These are phyloP conservation scores for Mystacornis crossleyi DNA, from an alignment of 2,113 vertebrate species.

Conservation along the genomic window DNA sequence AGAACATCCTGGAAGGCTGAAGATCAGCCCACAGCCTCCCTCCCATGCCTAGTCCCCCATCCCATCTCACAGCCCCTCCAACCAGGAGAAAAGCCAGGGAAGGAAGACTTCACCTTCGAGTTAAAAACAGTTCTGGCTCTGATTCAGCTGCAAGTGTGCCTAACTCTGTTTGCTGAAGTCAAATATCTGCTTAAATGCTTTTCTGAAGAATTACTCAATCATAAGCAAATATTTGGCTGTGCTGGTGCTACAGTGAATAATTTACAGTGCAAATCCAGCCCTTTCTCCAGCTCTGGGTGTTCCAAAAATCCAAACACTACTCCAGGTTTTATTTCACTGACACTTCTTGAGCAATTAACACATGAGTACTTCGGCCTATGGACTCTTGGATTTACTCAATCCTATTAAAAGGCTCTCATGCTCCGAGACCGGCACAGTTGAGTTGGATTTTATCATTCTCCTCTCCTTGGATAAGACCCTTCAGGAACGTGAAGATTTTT, in stretches of 20 bases:
- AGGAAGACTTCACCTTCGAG: neutral
- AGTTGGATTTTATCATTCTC: neutral
- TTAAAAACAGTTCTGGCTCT: neutral
- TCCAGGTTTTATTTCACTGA: neutral
- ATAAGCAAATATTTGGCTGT: constrained; percentile 9
- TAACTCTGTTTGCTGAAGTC: neutral
- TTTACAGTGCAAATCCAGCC: neutral
- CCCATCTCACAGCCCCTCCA: neutral
- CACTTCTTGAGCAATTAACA: neutral
- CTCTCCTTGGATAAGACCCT: neutral
- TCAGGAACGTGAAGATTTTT: neutral
- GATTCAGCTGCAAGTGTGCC: neutral
- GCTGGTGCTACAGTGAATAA: neutral
- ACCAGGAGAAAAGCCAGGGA: neutral
- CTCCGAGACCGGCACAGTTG: neutral
- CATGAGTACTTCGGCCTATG: neutral
- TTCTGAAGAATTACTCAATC: neutral
- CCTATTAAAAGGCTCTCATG: neutral
- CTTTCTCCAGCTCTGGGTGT: neutral
- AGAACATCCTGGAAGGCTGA: neutral
- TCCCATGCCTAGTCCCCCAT: neutral
- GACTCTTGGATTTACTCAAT: neutral
- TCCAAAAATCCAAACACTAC: neutral
- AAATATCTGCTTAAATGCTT: neutral
- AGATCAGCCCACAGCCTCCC: neutral